Evolutionary conservation across 2,888 invertebrate species (phyloP), one percentile per base, ranked within the genome.

Genomic region (Patella depressa): DNA sequence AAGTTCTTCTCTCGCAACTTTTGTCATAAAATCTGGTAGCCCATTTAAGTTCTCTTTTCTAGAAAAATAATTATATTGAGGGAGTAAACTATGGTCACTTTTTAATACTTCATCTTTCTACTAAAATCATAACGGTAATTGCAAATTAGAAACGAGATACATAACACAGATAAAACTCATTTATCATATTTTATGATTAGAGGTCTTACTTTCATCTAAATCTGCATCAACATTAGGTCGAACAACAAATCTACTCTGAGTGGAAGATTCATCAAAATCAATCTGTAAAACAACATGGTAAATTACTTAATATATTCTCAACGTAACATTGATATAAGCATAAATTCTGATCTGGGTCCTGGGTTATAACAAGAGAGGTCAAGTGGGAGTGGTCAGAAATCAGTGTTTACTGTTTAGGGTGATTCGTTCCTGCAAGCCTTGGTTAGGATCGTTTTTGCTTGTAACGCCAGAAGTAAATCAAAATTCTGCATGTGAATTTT

Each of bases 211-310:
- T 87, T 94, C 93, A 90, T 97, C 97, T 71, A 97, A 92, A 81
- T 94, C 94, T 3, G 94, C 92, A 89, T 96, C 96, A 3, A 97
- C 94, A 74, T 95, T 96, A 45, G 93, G 91, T 85, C 95, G 95
- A 0, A 97, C 95, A 0, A 94, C 94, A 85, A 97, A 95, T 86
- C 95, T 94, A 57, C 94, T 94, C 80, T 91, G 91, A 9, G 82
- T 81, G 34, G 83, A 81, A n/a, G 92, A 92, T 77, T 92, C 92
- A 11, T 91, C 91, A 85, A 93, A 92, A 82, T 93, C 93, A 71
- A 93, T 90, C 93, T 93, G 82, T 55, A 87, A 82, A 45, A 57
- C 57, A 57, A 24, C 34, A 45, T 5, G 9, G 45, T 0, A 45
- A 45, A 45, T 45, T 45, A 45, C 34, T 45, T 45, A 5, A 45